Evolutionary conservation across 2,888 invertebrate genomes (phyloP), one percentile per base, ranked within the genome.

Genomic region (Coremacera marginata): DNA sequence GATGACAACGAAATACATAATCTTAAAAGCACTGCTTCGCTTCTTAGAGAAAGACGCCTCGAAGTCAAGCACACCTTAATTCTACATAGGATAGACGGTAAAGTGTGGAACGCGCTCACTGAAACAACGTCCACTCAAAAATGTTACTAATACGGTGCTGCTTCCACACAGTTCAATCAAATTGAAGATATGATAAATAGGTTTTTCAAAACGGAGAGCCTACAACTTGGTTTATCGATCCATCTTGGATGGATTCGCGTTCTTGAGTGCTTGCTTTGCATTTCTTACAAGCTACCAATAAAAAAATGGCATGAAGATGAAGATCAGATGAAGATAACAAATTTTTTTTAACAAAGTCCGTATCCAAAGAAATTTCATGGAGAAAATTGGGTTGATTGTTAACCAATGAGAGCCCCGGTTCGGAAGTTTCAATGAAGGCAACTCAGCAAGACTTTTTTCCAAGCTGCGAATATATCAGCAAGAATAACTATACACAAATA

Each of bases 161-260:
- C 3, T 5, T 34, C 65, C 1, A 34, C 27, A 34, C 3, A 34
- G 11, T 65, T 34, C 1, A 65, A 65, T 27, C 0, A 65, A 65
- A 16, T 37, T 65, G 19, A 65, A n/a, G 14, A 60, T 25, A 60
- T 60, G 60, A 60, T 60, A 60, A 19, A 60, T 60, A 60, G 60
- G 60, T 0, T 11, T 60, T 25, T 60, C 8, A 60, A 60, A 60
- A 60, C 25, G 22, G 19, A 60, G 25, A 22, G 25, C 11, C 25
- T 60, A 5, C 65, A 78, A 73, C 76, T 79, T 51, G 79, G 52
- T 31, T 31, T 52, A 52, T 63, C 65, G 19, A 75, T 22, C 19
- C 67, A 67, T 3, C 67, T 67, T 25, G 65, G 75, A n/a, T 75
- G 34, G 34, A 67, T 67, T 25, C 19, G 75, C 55, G 57, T 65